phyloP scores from a whole-genome alignment of 2,797 vertebrate genomes.

The Pipistrellus pipistrellus region DNA sequence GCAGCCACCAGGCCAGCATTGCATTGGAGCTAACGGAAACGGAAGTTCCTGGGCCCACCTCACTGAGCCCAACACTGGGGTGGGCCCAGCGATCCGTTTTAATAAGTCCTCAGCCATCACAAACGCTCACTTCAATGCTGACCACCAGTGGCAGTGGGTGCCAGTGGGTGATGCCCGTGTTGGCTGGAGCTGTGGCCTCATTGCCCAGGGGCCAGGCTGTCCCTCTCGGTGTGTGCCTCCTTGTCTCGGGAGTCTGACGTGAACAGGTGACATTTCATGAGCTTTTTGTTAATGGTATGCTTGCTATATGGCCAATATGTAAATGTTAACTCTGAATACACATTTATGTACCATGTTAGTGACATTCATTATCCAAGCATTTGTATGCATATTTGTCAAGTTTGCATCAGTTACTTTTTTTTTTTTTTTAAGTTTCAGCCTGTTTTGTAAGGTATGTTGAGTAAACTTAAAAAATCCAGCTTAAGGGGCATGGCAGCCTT shows the following conservation, averaged over 20 bases:
- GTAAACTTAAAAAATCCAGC: slow-evolving; percentile 72
- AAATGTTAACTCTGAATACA: slow-evolving; percentile 83
- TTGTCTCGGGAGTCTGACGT: slow-evolving; percentile 44
- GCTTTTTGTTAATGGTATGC: slow-evolving; percentile 75
- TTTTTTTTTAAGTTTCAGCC: slow-evolving; percentile 70
- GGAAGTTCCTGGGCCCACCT: too few relatives aligned
- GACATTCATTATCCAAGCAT: slow-evolving; percentile 85
- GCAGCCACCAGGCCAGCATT: too few relatives aligned
- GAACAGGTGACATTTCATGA: slow-evolving; percentile 72
- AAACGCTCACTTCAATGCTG: background rate
- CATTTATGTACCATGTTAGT: slow-evolving; percentile 84
- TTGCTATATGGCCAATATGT: slow-evolving; percentile 83
- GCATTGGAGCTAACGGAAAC: too few relatives aligned
- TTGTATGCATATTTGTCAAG: slow-evolving; percentile 83
- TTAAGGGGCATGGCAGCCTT: slow-evolving; percentile 62
- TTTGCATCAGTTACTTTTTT: slow-evolving; percentile 80
- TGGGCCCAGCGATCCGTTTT: background rate
- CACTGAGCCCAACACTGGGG: too few relatives aligned
- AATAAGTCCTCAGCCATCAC: fast-evolving
- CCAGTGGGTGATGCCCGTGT: background rate
- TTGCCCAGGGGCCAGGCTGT: background rate
- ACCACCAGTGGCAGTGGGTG: background rate
- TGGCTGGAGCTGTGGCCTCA: background rate
- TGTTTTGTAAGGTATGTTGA: slow-evolving; percentile 81
- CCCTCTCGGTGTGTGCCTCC: background rate